Evolutionary conservation across 2,888 invertebrate species (phyloP), one percentile per base, ranked within the genome.

Genomic region (Leptopilina myrica): DNA sequence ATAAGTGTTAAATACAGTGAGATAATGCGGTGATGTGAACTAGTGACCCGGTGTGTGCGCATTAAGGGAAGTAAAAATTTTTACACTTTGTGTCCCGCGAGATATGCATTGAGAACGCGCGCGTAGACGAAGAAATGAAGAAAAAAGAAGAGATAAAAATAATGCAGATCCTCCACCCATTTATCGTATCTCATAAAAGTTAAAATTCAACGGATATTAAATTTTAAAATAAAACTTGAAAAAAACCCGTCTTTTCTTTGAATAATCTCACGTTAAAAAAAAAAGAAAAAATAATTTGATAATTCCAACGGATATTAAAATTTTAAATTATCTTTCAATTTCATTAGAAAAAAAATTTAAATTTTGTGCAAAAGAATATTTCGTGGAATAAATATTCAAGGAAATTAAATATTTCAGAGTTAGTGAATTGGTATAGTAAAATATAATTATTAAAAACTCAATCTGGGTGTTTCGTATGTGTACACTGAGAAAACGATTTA

Each of bases 31-130:
- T 46, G 49, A 11, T 49, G 4, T 73, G 73, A 56, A 26, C 73
- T 26, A 26, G 73, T 56, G n/a, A 73, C 73, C 73, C 12, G 26
- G 11, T 5, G 14, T 5, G 14, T 14, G 14, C 26, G 9, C 56
- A 33, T n/a, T 56, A 73, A n/a, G 12, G 11, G 20, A 9, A 62
- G 56, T 56, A n/a, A 73, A 56, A 73, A 14, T 73, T 33, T 73
- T 33, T n/a, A 33, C 5, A 56, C 26, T 49, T 20, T 53, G 53
- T 53, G n/a, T 73, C 73, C 73, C 73, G 33, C 14, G 56, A 33
- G 56, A 73, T 73, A 26, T 56, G 56, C 56, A 73, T n/a, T 56
- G 73, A 56, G 73, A n/a, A 73, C 56, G n/a, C n/a, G n/a, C n/a
- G 49, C 49, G 46, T 9, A 73, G 26, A 12, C 9, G 53, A 56